Conservation (phyloP, 2,113 vertebrate genomes). For the Melanostigma gelatinosum region DNA sequence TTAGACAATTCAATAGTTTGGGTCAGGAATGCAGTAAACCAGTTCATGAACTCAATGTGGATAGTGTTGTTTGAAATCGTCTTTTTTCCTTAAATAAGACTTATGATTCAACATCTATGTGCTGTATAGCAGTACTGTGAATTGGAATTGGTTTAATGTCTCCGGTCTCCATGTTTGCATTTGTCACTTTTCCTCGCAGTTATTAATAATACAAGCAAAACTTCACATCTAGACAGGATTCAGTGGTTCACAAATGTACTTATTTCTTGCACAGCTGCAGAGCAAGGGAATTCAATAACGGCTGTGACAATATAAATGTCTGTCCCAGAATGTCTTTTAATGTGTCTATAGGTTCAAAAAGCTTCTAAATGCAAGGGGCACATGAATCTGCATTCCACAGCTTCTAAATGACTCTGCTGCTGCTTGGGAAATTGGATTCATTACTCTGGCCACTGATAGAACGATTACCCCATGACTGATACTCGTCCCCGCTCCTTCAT, state of each 20-base stretch:
- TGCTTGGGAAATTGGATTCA: slow-evolving; percentile 73
- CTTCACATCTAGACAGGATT: not conserved
- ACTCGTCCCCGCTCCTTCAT: slow-evolving; percentile 39
- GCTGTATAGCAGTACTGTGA: not conserved
- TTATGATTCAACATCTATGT: slow-evolving; percentile 3
- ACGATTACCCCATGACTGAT: slow-evolving; percentile 71
- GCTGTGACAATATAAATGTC: slow-evolving; percentile 60
- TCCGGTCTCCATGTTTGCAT: slow-evolving; percentile 1
- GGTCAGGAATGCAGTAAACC: slow-evolving; percentile 17
- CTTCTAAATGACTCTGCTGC: slow-evolving; percentile 56
- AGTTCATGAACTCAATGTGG: slow-evolving; percentile 34
- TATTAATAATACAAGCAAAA: slow-evolving; percentile 16
- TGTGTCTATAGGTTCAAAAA: slow-evolving; percentile 53
- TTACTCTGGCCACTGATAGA: slow-evolving; percentile 69
- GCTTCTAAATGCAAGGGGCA: slow-evolving; percentile 17
- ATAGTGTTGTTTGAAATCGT: not conserved
- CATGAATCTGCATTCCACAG: slow-evolving; percentile 67
- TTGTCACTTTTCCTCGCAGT: slow-evolving; percentile 21
- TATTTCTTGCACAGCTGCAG: slow-evolving; percentile 27
- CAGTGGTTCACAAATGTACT: slow-evolving; percentile 21
- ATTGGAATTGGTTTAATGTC: slow-evolving; percentile 15
- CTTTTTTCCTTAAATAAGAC: not conserved
- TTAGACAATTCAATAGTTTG: slow-evolving; percentile 34
- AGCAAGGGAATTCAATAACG: slow-evolving; percentile 47
- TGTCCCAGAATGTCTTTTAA: slow-evolving; percentile 50